These are phyloP conservation scores for Polyodon spathula DNA, from an alignment of 2,113 vertebrate genomes.

Conservation along the genomic window DNA sequence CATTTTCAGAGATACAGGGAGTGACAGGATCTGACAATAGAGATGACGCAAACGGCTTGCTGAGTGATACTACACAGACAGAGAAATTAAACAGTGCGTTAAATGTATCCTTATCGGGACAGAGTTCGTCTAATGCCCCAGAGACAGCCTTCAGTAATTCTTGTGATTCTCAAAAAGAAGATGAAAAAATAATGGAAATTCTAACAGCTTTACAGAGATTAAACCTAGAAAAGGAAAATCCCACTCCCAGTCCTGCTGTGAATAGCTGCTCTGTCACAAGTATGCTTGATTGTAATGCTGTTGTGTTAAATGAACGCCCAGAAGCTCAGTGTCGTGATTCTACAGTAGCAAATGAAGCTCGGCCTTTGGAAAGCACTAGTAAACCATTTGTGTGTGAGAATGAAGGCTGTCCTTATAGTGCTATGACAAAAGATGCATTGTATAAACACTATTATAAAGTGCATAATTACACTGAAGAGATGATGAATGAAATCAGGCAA, in stretches of 20 bases:
- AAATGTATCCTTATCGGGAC: conserved; percentile 8
- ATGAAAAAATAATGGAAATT: conserved; percentile 66
- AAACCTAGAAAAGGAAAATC: conserved; percentile 58
- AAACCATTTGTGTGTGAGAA: conserved; percentile 80
- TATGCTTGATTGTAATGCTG: conserved; percentile 6
- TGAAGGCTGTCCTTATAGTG: conserved; percentile 69
- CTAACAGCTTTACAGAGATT: conserved; percentile 73
- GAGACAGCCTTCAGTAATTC: conserved; percentile 32
- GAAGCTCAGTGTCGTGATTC: conserved; percentile 39
- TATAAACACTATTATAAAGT: conserved; percentile 86
- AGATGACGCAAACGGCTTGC: conserved; percentile 10
- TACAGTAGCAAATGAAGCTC: conserved; percentile 47
- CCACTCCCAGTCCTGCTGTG: conserved; percentile 19
- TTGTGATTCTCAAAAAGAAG: conserved; percentile 45
- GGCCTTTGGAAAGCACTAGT: conserved; percentile 46
- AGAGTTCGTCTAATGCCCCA: conserved; percentile 28
- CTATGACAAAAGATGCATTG: conserved; percentile 80
- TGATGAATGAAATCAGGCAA: conserved; percentile 80
- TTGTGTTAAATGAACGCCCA: conserved; percentile 28
- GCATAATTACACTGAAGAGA: conserved; percentile 79
- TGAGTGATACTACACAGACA: conserved; percentile 39
- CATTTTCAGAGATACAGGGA: conserved; percentile 12
- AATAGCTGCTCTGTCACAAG: background rate
- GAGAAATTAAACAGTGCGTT: too few relatives aligned
- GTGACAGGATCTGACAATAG: too few relatives aligned